phyloP scores from a whole-genome alignment of 2,797 vertebrate species.

The Diplodus sargus region DNA sequence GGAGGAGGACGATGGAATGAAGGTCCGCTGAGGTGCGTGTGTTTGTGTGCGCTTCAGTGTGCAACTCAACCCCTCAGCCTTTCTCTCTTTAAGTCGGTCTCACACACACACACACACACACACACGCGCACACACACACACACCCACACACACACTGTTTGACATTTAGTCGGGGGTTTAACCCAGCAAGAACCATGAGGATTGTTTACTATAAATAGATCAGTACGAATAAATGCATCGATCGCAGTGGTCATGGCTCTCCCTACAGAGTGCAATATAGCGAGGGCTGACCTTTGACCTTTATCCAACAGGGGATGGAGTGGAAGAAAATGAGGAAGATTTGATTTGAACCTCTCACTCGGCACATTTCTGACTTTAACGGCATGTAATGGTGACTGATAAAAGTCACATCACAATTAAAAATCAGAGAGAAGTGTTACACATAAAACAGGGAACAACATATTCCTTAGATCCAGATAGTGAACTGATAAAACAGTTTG shows the following conservation, averaged over 20 bases:
- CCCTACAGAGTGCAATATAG: not conserved
- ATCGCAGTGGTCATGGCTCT: not conserved
- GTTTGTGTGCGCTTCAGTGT: slow-evolving; percentile 10
- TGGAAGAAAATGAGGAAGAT: not conserved
- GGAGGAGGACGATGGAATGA: slow-evolving; percentile 45
- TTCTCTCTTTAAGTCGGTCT: not conserved
- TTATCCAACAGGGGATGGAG: not conserved
- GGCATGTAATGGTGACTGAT: not conserved
- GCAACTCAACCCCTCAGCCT: not conserved
- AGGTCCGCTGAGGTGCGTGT: slow-evolving; percentile 33
- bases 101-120: not conserved
- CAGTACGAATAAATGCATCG: not conserved
- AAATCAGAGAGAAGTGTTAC: too few relatives aligned
- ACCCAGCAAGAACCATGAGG: not conserved
- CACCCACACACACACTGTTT: not conserved
- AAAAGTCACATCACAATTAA: not conserved
- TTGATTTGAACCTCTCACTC: not conserved
- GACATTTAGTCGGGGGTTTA: not conserved
- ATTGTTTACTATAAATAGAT: not conserved
- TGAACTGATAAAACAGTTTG: not conserved
- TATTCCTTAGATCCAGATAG: not conserved
- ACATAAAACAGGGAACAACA: not conserved
- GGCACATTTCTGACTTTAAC: not conserved
- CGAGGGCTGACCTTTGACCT: slow-evolving; percentile 13
- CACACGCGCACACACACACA: not conserved